phyloP scores from a whole-genome alignment of 2,888 invertebrate species.

The Leucophenga maculata region DNA sequence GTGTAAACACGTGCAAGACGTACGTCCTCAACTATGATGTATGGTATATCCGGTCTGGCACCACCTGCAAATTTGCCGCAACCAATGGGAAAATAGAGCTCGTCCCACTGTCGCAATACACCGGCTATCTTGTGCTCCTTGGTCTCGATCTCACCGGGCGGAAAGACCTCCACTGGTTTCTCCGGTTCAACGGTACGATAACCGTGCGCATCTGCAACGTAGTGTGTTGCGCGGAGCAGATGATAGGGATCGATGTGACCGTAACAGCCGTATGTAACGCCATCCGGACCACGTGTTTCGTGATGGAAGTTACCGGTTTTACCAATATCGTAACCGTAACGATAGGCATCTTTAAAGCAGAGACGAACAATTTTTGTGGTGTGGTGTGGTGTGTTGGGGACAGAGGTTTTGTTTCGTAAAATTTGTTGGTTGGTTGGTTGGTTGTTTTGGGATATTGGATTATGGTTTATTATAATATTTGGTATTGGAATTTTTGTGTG shows the following conservation, averaged over 20 bases:
- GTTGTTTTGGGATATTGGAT: neutral
- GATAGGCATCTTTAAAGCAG: conserved; percentile 76
- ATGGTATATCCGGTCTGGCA: conserved; percentile 65
- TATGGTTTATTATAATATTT: neutral
- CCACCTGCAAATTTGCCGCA: conserved; percentile 76
- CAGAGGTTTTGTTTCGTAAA: conserved; percentile 22
- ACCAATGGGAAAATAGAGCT: conserved; percentile 82
- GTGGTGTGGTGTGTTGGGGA: conserved; percentile 26
- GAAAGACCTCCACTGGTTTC: conserved; percentile 78
- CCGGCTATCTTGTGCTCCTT: conserved; percentile 72
- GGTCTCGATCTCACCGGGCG: conserved; percentile 58
- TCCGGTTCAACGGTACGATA: conserved; percentile 82
- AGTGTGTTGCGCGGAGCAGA: conserved; percentile 80
- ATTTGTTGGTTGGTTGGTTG: neutral
- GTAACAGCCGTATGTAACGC: conserved; percentile 86
- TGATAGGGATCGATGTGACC: conserved; percentile 82
- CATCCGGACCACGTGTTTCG: conserved; percentile 83
- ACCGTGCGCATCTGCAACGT: conserved; percentile 84
- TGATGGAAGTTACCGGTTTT: conserved; percentile 85
- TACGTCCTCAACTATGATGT: conserved; percentile 60
- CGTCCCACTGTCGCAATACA: conserved; percentile 77
- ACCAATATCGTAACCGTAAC: conserved; percentile 84
- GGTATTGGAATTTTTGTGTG: conserved; percentile 20
- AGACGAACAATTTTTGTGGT: conserved; percentile 34
- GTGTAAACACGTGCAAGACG: too few relatives aligned